phyloP scores from a whole-genome alignment of 2,797 vertebrate genomes.

The Danio choprae region DNA sequence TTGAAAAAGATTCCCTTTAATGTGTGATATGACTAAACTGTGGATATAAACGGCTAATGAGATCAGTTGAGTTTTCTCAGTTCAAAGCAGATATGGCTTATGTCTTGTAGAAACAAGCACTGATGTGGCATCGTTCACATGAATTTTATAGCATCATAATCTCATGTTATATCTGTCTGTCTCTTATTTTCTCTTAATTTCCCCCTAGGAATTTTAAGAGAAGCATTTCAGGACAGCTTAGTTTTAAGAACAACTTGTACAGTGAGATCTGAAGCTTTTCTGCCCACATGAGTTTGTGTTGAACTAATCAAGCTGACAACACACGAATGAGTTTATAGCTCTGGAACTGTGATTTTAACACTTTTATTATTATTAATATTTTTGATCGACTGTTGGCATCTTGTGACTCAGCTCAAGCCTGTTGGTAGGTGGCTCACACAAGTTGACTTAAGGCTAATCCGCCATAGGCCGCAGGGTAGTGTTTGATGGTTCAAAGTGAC shows the following conservation, averaged over 20 bases:
- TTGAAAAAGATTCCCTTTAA: too few relatives aligned
- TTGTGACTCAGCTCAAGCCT: slow-evolving; percentile 32
- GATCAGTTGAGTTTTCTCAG: too few relatives aligned
- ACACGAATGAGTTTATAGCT: slow-evolving; percentile 1
- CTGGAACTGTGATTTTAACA: slow-evolving; percentile 18
- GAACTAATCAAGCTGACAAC: slow-evolving; percentile 29
- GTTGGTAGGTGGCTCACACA: slow-evolving; percentile 27
- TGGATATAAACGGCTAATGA: too few relatives aligned
- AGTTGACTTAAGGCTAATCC: slow-evolving; percentile 43
- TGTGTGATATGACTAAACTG: too few relatives aligned
- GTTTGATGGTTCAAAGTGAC: slow-evolving; percentile 54
- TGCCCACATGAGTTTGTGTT: slow-evolving; percentile 22
- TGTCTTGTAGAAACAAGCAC: too few relatives aligned
- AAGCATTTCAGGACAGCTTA: not conserved
- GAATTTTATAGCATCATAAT: too few relatives aligned
- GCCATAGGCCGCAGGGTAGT: slow-evolving; percentile 35
- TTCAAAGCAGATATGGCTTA: too few relatives aligned
- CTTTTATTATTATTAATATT: slow-evolving; percentile 8
- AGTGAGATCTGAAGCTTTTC: slow-evolving; percentile 20
- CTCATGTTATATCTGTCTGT: too few relatives aligned
- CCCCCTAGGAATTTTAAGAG: not conserved
- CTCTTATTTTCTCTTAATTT: not conserved
- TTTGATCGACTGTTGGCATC: slow-evolving; percentile 9
- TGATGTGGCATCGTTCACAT: too few relatives aligned
- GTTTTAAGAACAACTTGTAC: too few relatives aligned